Evolutionary conservation across 2,888 invertebrate species (phyloP), one percentile per base, ranked within the genome.

Genomic region (Agonopterix alstromeriana): DNA sequence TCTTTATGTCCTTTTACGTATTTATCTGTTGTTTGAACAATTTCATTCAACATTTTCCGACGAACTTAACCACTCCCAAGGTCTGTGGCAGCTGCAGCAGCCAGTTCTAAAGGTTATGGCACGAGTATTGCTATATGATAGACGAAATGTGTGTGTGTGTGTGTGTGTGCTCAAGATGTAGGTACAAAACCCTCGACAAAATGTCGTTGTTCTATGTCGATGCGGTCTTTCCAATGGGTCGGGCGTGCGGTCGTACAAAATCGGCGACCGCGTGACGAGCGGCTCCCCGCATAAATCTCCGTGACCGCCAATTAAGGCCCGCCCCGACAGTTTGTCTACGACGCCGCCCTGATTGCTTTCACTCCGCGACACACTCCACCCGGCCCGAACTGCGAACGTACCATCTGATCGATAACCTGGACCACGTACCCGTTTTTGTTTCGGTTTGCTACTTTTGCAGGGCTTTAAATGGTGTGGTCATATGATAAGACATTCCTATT

Each of bases 271-370:
- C 70, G 75, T 80, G 82, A 82, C 79, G 84, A 77, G 71, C 77
- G 76, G 75, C 76, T 71, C 77, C 69, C 79, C 82, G 84, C 84
- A 88, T 89, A 88, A 88, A 89, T 88, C 88, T 87, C 78, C 54
- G 67, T 77, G 82, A 85, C 88, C 87, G 84, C 88, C 88, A 89
- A 89, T 88, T 88, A 89, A 82, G 85, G 82, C 63, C 73, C 77
- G 67, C 81, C 81, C 78, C 86, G 86, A 86, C 87, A 87, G 84
- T 87, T 87, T 87, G 87, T 87, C 85, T 86, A 82, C 84, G 77
- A 77, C 76, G 78, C 76, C 78, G 78, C 80, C 84, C 82, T 89
- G 88, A 89, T 90, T 90, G 90, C 89, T 90, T 86, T 84, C 84
- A 65, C 70, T 55, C 55, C 54, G 61, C 67, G 68, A 70, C 69